Evolutionary conservation across 2,797 vertebrate species (phyloP).

Genomic region (Acipenser ruthenus): DNA sequence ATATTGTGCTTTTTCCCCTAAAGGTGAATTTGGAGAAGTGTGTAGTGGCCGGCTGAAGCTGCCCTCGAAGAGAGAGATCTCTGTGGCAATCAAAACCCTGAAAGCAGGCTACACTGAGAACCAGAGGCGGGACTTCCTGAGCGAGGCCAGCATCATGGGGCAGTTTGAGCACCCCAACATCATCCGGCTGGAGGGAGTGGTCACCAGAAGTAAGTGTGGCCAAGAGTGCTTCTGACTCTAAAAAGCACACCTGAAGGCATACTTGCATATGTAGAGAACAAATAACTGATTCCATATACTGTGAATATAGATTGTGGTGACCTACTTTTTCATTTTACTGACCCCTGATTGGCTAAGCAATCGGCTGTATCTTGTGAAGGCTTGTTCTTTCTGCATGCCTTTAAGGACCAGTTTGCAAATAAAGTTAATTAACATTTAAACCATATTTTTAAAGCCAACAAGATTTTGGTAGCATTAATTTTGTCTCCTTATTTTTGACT

Average conservation of each 20-base stretch:
- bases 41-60: conserved; percentile 90
- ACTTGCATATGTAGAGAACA: not conserved
- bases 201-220: conserved; percentile 84
- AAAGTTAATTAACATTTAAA: too few relatives aligned
- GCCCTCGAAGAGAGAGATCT: conserved; percentile 93
- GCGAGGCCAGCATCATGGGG: conserved; percentile 97
- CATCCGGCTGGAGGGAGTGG: conserved; percentile 88
- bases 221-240: not conserved
- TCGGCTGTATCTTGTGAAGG: too few relatives aligned
- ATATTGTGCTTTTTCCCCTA: not conserved
- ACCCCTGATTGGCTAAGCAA: too few relatives aligned
- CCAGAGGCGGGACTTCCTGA: conserved; percentile 89
- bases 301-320: too few relatives aligned
- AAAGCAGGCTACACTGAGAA: conserved; percentile 96
- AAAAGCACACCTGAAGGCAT: not conserved
- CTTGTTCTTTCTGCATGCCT: too few relatives aligned
- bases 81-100: conserved; percentile 93
- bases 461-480: too few relatives aligned
- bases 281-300: too few relatives aligned
- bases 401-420: too few relatives aligned
- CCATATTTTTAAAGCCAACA: too few relatives aligned
- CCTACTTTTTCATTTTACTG: too few relatives aligned
- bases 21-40: conserved; percentile 95
- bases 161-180: conserved; percentile 98
- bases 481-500: too few relatives aligned